Evolutionary conservation across 2,888 invertebrate genomes (phyloP).

Genomic region (Acanthoscelides obtectus): DNA sequence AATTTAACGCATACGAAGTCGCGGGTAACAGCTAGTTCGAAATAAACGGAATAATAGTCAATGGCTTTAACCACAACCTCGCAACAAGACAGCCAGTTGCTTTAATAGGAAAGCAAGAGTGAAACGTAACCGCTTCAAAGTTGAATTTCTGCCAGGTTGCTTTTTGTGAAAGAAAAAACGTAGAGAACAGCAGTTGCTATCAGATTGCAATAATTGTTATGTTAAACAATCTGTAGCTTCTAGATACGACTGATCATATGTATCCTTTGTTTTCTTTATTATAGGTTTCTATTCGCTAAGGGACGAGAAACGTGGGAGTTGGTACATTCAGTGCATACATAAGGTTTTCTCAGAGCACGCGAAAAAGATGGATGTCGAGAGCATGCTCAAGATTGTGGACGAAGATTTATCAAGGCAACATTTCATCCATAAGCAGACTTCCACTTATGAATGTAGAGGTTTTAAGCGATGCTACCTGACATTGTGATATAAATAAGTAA

Average conservation of each 20-base stretch:
- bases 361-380: constrained; percentile 59
- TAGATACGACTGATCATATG: neutral
- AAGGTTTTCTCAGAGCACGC: constrained; percentile 61
- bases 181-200: too few relatives aligned
- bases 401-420: constrained; percentile 41
- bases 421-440: constrained; percentile 52
- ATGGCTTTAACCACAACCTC: too few relatives aligned
- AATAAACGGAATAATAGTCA: too few relatives aligned
- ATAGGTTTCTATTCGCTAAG: constrained; percentile 59
- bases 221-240: neutral
- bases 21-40: too few relatives aligned
- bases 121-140: too few relatives aligned
- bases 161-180: too few relatives aligned
- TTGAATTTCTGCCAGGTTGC: too few relatives aligned
- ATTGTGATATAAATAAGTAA: too few relatives aligned
- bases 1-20: too few relatives aligned
- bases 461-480: constrained; percentile 48
- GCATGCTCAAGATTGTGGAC: constrained; percentile 62
- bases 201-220: neutral
- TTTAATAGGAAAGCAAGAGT: too few relatives aligned
- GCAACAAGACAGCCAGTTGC: too few relatives aligned
- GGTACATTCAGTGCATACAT: constrained; percentile 69
- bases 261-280: constrained; percentile 3
- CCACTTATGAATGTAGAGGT: constrained; percentile 60
- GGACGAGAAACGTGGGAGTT: constrained; percentile 57